phyloP scores from a whole-genome alignment of 2,797 vertebrate genomes.

The Malurus splendens region DNA sequence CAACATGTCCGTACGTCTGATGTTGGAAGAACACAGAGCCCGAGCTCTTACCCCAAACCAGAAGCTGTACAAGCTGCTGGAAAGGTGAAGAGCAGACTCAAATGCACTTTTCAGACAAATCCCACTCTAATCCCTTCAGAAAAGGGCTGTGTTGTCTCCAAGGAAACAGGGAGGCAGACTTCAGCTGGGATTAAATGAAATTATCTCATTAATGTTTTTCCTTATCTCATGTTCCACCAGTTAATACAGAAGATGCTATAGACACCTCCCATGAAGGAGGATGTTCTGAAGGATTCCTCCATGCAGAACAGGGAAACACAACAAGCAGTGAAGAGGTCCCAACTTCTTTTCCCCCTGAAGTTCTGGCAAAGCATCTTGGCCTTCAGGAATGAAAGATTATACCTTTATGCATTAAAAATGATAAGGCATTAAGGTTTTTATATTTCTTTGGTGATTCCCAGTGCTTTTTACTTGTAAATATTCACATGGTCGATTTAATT shows the following conservation, averaged over 20 bases:
- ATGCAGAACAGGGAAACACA: not conserved
- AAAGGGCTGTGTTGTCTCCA: not conserved
- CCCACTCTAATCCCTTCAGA: not conserved
- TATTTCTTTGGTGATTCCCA: not conserved
- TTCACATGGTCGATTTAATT: not conserved
- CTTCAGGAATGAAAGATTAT: not conserved
- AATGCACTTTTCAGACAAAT: not conserved
- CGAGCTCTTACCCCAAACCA: not conserved
- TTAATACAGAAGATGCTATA: not conserved
- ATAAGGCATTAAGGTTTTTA: not conserved
- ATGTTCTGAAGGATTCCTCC: not conserved
- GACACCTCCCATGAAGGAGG: too few relatives aligned
- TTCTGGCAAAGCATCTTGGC: not conserved
- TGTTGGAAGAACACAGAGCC: not conserved
- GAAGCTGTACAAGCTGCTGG: not conserved
- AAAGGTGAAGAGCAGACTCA: not conserved
- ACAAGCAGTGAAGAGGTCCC: not conserved
- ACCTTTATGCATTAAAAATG: not conserved
- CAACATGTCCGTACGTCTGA: not conserved
- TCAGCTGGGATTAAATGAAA: not conserved
- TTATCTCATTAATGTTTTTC: slow-evolving; percentile 7
- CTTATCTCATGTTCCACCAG: not conserved
- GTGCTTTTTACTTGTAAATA: not conserved
- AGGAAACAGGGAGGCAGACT: not conserved
- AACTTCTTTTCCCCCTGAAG: not conserved